Percentiles rank a stretch among this genome's conserved stretches.
Evolutionary conservation across 2,113 vertebrate species (phyloP).

Genomic region (Serilophus lunatus): DNA sequence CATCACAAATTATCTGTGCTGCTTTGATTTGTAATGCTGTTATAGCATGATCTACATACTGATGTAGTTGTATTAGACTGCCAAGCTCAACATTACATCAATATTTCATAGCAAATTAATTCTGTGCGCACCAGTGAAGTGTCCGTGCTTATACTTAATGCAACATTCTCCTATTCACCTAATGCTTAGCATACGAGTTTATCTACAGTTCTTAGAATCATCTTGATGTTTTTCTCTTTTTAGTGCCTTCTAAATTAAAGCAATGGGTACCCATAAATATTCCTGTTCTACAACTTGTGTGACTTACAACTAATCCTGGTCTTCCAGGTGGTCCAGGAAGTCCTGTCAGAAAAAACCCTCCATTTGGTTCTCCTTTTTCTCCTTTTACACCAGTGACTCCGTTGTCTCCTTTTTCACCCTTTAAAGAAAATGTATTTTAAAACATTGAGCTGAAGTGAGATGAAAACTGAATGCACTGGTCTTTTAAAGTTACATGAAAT

Average conservation of each 20-base stretch:
- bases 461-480: not conserved
- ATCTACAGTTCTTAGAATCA: not conserved
- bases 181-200: not conserved
- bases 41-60: not conserved
- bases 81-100: not conserved
- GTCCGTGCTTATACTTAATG: not conserved
- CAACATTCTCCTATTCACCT: not conserved
- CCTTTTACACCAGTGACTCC: slow-evolving; percentile 80
- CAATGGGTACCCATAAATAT: not conserved
- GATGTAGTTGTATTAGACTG: not conserved
- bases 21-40: not conserved
- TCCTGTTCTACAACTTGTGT: not conserved
- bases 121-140: not conserved
- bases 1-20: not conserved
- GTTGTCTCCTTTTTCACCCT: slow-evolving; percentile 78
- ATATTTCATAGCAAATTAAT: not conserved
- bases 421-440: slow-evolving; percentile 20
- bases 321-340: slow-evolving; percentile 80
- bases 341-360: slow-evolving; percentile 67
- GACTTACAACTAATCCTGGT: slow-evolving; percentile 82
- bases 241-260: not conserved
- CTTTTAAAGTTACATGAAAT: not conserved
- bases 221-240: not conserved
- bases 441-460: no score
- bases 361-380: slow-evolving; percentile 80